Evolutionary conservation across 2,113 vertebrate species (phyloP).

Genomic region (Monopterus albus): DNA sequence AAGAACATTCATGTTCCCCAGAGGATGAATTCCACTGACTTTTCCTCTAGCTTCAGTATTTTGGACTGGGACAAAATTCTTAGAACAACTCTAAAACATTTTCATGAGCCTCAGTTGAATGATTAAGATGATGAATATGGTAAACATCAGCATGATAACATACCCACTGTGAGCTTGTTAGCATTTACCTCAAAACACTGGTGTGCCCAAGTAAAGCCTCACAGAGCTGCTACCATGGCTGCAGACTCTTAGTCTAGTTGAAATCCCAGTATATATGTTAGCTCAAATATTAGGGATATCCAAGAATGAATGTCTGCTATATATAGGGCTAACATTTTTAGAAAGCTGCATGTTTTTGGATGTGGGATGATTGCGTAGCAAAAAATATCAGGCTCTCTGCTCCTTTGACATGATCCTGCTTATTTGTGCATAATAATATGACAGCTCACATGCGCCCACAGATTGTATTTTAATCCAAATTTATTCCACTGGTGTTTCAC

Average conservation of each 20-base stretch:
- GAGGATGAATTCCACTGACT: too few species aligned
- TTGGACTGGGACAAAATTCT: too few species aligned
- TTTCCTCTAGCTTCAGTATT: too few species aligned
- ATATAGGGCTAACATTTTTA: conserved; percentile 19
- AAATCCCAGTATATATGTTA: background rate
- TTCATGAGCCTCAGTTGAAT: too few species aligned
- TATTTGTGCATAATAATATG: conserved; percentile 37
- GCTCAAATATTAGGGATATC: conserved; percentile 3
- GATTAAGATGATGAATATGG: too few species aligned
- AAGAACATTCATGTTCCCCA: too few species aligned
- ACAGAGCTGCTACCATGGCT: background rate
- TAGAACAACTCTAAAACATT: too few species aligned
- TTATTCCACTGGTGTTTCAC: conserved; percentile 32
- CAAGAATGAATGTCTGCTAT: conserved; percentile 32
- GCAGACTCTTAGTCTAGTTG: background rate
- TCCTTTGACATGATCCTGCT: conserved; percentile 52
- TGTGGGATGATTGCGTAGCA: conserved; percentile 13
- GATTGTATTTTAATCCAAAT: conserved; percentile 50
- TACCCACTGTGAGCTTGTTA: too few species aligned
- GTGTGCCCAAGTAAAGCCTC: background rate
- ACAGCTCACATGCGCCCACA: conserved; percentile 27
- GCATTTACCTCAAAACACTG: background rate
- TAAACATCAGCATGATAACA: too few species aligned
- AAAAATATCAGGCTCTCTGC: conserved; percentile 32
- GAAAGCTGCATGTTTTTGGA: conserved; percentile 20